phyloP scores from a whole-genome alignment of 2,797 vertebrate genomes.

The Varecia variegata region DNA sequence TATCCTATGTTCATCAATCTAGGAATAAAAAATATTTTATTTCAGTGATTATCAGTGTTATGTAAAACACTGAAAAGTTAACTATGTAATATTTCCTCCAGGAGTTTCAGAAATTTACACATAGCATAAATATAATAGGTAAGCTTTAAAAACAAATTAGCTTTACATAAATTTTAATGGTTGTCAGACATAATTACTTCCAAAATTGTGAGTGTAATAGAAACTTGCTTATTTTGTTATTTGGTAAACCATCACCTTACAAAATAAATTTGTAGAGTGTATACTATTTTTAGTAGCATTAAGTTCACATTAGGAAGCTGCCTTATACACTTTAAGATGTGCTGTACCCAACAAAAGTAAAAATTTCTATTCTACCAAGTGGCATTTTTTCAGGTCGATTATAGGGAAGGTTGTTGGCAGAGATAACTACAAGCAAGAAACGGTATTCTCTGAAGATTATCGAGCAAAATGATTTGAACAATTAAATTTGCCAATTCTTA shows the following conservation, averaged over 20 bases:
- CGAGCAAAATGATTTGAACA: constrained; percentile 24
- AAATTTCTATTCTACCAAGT: constrained; percentile 23
- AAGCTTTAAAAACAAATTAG: constrained; percentile 42
- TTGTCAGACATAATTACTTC: constrained; percentile 23
- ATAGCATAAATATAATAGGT: background rate
- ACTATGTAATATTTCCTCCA: background rate
- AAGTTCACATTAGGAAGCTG: constrained; percentile 11
- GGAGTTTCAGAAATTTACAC: constrained; percentile 8
- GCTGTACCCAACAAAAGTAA: background rate
- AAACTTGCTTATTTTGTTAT: constrained; percentile 23
- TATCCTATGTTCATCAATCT: constrained; percentile 99
- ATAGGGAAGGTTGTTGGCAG: background rate
- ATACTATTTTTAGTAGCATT: background rate
- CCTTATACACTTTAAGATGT: background rate
- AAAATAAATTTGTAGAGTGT: constrained; percentile 7
- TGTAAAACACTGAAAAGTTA: constrained; percentile 23
- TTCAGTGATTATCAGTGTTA: constrained; percentile 32
- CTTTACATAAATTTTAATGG: constrained; percentile 5
- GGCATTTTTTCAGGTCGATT: constrained; percentile 21
- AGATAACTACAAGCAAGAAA: background rate
- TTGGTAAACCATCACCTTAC: background rate
- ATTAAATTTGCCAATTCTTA: background rate
- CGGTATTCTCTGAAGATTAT: background rate
- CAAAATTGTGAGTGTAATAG: constrained; percentile 14
- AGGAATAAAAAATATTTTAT: constrained; percentile 70